phyloP scores from a whole-genome alignment of 1,140 invertebrate species.

The Saxidomus purpurata region DNA sequence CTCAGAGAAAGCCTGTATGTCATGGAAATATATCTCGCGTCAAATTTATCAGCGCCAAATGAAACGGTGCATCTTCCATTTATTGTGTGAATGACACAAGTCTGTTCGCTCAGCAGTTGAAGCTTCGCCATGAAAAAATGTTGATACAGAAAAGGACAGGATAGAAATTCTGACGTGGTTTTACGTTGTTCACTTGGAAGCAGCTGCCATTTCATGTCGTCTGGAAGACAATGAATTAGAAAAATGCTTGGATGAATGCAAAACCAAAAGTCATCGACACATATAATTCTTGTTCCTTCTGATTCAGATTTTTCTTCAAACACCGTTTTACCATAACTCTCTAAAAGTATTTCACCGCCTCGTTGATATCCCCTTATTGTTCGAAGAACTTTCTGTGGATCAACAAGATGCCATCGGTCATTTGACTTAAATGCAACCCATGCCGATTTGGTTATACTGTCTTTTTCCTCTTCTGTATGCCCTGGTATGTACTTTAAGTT shows the following conservation, averaged over 20 bases:
- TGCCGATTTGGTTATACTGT: neutral
- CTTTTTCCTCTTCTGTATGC: too few species aligned
- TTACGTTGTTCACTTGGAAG: neutral
- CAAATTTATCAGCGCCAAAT: neutral
- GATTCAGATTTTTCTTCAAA: neutral
- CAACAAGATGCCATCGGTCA: neutral
- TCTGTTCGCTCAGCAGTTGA: neutral
- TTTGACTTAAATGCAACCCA: neutral
- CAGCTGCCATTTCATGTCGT: conserved; percentile 2
- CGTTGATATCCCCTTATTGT: neutral
- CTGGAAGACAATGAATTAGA: neutral
- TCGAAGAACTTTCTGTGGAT: neutral
- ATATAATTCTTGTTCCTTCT: neutral
- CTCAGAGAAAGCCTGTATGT: neutral
- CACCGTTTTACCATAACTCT: neutral
- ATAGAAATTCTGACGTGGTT: neutral
- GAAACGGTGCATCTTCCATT: neutral
- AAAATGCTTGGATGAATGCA: neutral
- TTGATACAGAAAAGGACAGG: neutral
- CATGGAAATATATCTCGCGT: neutral
- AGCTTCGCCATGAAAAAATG: neutral
- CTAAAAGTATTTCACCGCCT: conserved; percentile 11
- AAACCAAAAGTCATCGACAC: conserved; percentile 24
- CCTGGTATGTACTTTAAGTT: neutral
- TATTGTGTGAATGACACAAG: neutral